A percentile compares a stretch with the other conserved stretches of the same genome.
These are phyloP conservation scores for Ormyrus pomaceus DNA, from an alignment of 2,888 invertebrate genomes.

Conservation along the genomic window DNA sequence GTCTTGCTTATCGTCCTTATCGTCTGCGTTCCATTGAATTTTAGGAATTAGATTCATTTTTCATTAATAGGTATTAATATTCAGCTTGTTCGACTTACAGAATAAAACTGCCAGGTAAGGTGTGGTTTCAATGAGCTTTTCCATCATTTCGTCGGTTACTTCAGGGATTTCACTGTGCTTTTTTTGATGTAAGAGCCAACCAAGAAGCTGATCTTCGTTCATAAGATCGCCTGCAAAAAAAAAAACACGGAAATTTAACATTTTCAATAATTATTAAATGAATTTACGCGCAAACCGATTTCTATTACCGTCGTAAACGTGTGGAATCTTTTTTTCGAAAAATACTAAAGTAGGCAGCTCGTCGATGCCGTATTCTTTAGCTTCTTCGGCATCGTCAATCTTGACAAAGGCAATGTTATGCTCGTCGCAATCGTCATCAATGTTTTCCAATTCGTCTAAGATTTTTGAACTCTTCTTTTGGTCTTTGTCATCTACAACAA, in stretches of 20 bases:
- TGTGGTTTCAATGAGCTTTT: conserved; percentile 88
- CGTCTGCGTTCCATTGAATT: conserved; percentile 79
- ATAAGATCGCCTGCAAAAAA: conserved; percentile 83
- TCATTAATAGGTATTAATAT: not conserved
- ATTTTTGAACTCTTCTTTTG: conserved; percentile 93
- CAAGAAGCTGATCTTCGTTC: conserved; percentile 92
- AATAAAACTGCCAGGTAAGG: conserved; percentile 92
- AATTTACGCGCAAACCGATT: too few species aligned
- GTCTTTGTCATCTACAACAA: conserved; percentile 87
- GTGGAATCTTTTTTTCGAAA: conserved; percentile 81
- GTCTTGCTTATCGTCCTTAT: conserved; percentile 93
- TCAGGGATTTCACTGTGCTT: conserved; percentile 94
- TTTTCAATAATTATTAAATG: not conserved
- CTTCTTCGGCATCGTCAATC: conserved; percentile 91
- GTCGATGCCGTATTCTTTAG: conserved; percentile 93
- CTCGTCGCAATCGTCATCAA: conserved; percentile 95
- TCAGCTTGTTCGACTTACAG: conserved; percentile 81
- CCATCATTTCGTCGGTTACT: conserved; percentile 95
- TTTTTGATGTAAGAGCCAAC: conserved; percentile 94
- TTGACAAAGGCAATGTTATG: conserved; percentile 95
- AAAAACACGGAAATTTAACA: not conserved
- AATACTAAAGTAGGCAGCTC: conserved; percentile 88
- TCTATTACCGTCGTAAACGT: conserved; percentile 78
- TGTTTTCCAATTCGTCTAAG: conserved; percentile 90
- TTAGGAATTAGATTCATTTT: too few species aligned